Evolutionary conservation across 2,797 vertebrate genomes (phyloP).

Genomic region (Peromyscus nudipes): DNA sequence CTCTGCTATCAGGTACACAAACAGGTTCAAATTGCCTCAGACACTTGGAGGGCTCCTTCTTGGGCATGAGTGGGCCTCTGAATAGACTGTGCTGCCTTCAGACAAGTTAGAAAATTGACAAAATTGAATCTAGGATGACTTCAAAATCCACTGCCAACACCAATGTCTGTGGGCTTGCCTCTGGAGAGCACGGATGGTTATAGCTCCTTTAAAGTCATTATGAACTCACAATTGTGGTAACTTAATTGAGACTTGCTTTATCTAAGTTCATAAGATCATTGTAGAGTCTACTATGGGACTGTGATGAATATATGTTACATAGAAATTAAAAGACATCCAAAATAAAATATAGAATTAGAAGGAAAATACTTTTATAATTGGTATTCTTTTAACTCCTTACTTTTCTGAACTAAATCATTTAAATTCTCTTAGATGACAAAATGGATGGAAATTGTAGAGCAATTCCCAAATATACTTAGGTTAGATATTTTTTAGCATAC

Average conservation of each 20-base stretch:
- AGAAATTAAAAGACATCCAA: not conserved
- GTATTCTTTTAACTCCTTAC: not conserved
- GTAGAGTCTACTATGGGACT: not conserved
- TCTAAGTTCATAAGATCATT: not conserved
- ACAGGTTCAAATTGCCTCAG: not conserved
- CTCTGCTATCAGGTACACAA: not conserved
- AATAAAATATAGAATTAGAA: conserved; percentile 16
- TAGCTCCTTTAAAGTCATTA: not conserved
- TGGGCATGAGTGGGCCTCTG: not conserved
- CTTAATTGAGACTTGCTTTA: not conserved
- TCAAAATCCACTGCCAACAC: not conserved
- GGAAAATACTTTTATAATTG: not conserved
- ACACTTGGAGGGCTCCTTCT: not conserved
- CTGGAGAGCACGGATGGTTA: accelerated
- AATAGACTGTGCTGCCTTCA: not conserved
- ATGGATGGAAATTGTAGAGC: not conserved
- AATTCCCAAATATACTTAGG: not conserved
- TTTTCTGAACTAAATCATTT: conserved; percentile 47
- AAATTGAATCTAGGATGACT: not conserved
- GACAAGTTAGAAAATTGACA: not conserved
- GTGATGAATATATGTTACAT: not conserved
- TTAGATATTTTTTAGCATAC: conserved; percentile 12
- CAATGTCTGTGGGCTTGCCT: not conserved
- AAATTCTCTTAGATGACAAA: conserved; percentile 32
- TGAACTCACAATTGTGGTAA: not conserved